These are phyloP conservation scores for Ramphastos sulfuratus DNA, from an alignment of 2,113 vertebrate species.

Conservation along the genomic window DNA sequence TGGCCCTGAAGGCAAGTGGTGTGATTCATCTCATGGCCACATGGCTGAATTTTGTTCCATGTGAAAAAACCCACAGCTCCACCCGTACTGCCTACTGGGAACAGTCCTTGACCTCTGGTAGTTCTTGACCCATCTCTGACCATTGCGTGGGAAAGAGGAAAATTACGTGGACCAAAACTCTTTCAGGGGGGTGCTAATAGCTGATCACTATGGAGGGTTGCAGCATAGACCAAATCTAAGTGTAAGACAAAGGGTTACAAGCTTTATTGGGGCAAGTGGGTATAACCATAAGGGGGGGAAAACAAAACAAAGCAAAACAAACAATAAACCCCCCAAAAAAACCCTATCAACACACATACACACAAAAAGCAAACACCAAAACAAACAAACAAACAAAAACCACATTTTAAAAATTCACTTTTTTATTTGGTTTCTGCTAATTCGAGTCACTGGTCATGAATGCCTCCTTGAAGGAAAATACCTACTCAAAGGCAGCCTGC, in stretches of 20 bases:
- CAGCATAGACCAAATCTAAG: not conserved
- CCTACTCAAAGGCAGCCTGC: accelerated
- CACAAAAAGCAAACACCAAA: too few relatives aligned
- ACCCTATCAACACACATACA: too few relatives aligned
- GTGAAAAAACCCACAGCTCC: not conserved
- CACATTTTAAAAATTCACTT: not conserved
- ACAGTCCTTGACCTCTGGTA: not conserved
- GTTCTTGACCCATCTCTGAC: not conserved
- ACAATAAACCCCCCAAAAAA: too few relatives aligned
- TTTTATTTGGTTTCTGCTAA: not conserved
- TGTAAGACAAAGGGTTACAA: not conserved
- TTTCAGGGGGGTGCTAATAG: not conserved
- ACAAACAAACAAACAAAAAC: not conserved
- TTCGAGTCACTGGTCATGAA: not conserved
- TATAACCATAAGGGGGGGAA: not conserved
- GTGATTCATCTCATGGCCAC: conserved; percentile 13
- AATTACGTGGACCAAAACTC: not conserved
- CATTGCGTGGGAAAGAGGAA: not conserved
- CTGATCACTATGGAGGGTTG: not conserved
- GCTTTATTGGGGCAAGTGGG: not conserved
- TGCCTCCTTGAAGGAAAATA: not conserved
- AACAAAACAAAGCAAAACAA: too few relatives aligned
- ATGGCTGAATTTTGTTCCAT: not conserved
- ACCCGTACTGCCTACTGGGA: not conserved
- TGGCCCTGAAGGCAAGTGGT: conserved; percentile 13